Evolutionary conservation across 1,140 invertebrate species (phyloP).

Genomic region (Conopomorpha cramerella): DNA sequence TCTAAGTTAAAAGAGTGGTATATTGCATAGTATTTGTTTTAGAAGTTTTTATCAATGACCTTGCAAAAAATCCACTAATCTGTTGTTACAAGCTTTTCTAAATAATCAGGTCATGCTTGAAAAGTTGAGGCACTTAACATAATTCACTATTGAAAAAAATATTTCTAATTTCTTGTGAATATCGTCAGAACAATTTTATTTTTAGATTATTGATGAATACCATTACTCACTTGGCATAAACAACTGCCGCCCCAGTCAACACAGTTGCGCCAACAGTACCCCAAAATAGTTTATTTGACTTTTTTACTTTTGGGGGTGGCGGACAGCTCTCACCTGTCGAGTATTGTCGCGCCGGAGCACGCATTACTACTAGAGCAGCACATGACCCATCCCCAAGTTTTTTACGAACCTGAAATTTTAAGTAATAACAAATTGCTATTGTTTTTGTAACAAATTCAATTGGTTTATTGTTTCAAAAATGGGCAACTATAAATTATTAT

Average conservation of each 20-base stretch:
- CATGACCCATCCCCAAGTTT: constrained; percentile 36
- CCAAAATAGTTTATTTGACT: constrained; percentile 31
- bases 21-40: too few relatives aligned
- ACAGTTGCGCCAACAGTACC: constrained; percentile 43
- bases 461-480: not conserved
- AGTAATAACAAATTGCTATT: not conserved
- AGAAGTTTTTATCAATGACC: too few relatives aligned
- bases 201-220: not conserved
- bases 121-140: too few relatives aligned
- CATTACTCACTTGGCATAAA: constrained; percentile 66
- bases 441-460: not conserved
- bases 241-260: constrained; percentile 62
- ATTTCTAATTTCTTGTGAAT: too few relatives aligned
- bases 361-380: constrained; percentile 36
- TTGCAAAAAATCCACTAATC: too few relatives aligned
- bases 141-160: too few relatives aligned
- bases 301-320: constrained; percentile 15
- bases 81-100: too few relatives aligned
- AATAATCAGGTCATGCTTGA: too few relatives aligned
- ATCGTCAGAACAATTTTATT: too few relatives aligned
- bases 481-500: not conserved
- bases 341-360: constrained; percentile 18
- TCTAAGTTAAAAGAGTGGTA: too few relatives aligned
- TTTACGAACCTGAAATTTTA: constrained; percentile 33
- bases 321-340: too few relatives aligned